Evolutionary conservation across 2,113 vertebrate species (phyloP).

Genomic region (Cephalopholis sonnerati): DNA sequence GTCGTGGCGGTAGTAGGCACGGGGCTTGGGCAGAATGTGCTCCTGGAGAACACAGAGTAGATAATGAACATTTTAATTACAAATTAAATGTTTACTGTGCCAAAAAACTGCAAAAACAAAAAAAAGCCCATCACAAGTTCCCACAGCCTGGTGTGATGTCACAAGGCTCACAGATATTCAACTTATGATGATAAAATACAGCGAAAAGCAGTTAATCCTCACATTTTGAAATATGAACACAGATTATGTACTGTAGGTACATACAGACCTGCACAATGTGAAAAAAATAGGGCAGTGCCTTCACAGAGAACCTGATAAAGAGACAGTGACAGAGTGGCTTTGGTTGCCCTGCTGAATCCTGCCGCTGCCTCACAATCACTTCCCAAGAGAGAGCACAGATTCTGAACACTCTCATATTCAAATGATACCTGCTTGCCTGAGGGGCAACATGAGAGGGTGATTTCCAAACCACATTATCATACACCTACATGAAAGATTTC

Average conservation of each 20-base stretch:
- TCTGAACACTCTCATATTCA: slow-evolving; percentile 3
- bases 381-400: slow-evolving; percentile 27
- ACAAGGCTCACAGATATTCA: neutral
- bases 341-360: slow-evolving; percentile 11
- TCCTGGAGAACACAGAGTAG: slow-evolving; percentile 75
- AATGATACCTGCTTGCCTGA: slow-evolving; percentile 2
- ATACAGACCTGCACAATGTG: neutral
- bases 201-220: neutral
- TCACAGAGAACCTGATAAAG: slow-evolving; percentile 37
- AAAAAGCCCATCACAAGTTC: neutral
- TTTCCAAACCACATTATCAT: slow-evolving; percentile 25
- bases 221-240: neutral
- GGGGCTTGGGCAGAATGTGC: slow-evolving; percentile 86
- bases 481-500: slow-evolving; percentile 1
- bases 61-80: neutral
- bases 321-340: slow-evolving; percentile 49
- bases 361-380: slow-evolving; percentile 19
- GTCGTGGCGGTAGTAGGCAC: slow-evolving; percentile 89
- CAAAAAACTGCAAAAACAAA: neutral
- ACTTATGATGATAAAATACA: neutral
- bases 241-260: neutral
- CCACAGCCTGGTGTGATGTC: neutral
- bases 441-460: slow-evolving; percentile 7
- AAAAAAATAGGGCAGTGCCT: slow-evolving; percentile 25
- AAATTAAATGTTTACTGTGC: neutral